Percentiles rank a stretch among this genome's conserved stretches.
These are phyloP conservation scores for Orchesella flavescens DNA, from an alignment of 2,888 invertebrate species.

Conservation along the genomic window DNA sequence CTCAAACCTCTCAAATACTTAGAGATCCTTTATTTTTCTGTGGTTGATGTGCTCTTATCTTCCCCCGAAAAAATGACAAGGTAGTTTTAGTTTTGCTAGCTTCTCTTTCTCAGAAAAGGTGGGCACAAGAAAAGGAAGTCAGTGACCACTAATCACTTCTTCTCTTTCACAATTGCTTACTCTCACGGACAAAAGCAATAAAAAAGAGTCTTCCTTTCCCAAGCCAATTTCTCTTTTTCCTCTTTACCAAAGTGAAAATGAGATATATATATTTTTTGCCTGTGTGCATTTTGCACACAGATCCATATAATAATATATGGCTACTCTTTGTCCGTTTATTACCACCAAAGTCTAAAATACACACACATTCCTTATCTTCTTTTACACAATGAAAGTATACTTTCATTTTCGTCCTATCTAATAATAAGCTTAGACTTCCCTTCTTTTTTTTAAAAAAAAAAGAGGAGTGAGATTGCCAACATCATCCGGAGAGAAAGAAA, in stretches of 20 bases:
- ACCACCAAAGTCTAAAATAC: no score
- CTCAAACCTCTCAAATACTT: no score
- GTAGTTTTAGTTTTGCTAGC: no score
- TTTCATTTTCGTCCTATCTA: no score
- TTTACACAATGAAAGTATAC: no score
- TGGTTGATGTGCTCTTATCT: no score
- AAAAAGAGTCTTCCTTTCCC: not conserved
- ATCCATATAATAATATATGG: not conserved
- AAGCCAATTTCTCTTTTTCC: slow-evolving; percentile 4
- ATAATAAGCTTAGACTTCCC: no score
- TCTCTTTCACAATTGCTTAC: not conserved
- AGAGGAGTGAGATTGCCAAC: no score
- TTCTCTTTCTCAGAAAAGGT: not conserved
- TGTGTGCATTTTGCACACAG: not conserved
- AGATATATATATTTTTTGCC: not conserved
- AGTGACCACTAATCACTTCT: slow-evolving; percentile 29
- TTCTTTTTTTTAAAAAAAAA: not conserved
- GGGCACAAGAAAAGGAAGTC: not conserved
- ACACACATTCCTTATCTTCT: no score
- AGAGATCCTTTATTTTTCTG: no score
- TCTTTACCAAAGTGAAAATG: not conserved
- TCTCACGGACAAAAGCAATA: slow-evolving; percentile 47
- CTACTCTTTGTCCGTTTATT: not conserved
- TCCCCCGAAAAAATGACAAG: no score
- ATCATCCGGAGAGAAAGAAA: not conserved